Base-by-base conservation (phyloP, 2,113 vertebrate genomes). In the Poecile atricapillus region DNA sequence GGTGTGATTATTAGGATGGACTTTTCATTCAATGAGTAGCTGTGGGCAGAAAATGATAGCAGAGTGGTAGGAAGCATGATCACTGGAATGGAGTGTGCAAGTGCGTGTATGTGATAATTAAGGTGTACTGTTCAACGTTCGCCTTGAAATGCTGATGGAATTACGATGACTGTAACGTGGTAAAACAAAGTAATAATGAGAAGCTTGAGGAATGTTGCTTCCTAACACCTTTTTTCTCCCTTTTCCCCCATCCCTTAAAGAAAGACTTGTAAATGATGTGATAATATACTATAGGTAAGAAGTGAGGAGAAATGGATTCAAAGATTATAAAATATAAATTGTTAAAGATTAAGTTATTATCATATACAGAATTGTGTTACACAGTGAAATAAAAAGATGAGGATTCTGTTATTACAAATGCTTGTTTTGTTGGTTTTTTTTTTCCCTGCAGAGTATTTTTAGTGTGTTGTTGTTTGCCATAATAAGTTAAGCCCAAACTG, bases 81-180 rank as follows among this genome's bases (percentile, higher is more conserved):
- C 21, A 30, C 15, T 56, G 63, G 50, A 92, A 33, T 65, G 52
- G 23, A 76, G 55, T 33, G 27, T 81, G 27, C 35, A 50, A 78
- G 52, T 47, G 21, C 63, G 46, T 53, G 24, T 23, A 10, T 81
- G 27, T 50, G 25, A 4, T 70, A 35, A 70, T 47, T 55, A 41
- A 89, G 27, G 39, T 55, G 6, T 43, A 27, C 30, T 65, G 50
- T 68, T 65, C 13, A n/a, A 1, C 25, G 13, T 47, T 82, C 68
- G 22, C 24, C 12, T 67, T 46, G 56, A 75, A 52, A 68, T 52
- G 21, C 52, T 78, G 52, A 31, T 77, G 59, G 11, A 65, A 33
- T 86, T 76, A 24, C 1, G 5, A 28, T 0, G 0, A 37, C 37
- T 4, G 4, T 64, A 77, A 63, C 0, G 9, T 8, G 52, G 56